A percentile compares a stretch with the other conserved stretches of the same genome.
Conservation (phyloP, 2,113 vertebrate species). For the Phoxinus phoxinus region DNA sequence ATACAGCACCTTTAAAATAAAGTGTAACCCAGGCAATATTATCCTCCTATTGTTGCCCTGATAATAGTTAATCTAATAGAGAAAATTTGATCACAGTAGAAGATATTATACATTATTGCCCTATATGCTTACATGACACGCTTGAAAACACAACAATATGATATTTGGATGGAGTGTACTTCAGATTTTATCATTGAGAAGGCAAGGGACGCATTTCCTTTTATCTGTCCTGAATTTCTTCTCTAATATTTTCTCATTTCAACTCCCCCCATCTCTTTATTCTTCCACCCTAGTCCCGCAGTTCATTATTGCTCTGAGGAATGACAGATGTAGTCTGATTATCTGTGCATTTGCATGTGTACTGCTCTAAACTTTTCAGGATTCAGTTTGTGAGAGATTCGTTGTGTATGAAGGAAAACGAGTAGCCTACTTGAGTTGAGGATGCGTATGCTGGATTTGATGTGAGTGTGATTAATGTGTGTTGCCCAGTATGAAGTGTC, state of each 20-base stretch:
- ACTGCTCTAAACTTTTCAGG: not conserved
- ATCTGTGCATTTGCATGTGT: slow-evolving; percentile 3
- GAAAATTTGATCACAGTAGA: not conserved
- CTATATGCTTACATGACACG: not conserved
- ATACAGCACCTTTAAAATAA: too few species aligned
- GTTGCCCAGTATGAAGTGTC: slow-evolving; percentile 52
- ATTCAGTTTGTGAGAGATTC: not conserved
- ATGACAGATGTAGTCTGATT: slow-evolving; percentile 1
- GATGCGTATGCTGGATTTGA: not conserved
- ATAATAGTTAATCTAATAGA: too few species aligned
- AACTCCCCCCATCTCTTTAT: not conserved
- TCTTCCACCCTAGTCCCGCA: not conserved
- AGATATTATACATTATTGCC: not conserved
- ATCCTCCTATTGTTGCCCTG: not conserved
- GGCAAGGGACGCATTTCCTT: not conserved
- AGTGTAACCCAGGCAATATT: not conserved
- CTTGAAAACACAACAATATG: not conserved
- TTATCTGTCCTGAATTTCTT: not conserved
- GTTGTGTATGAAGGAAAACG: not conserved
- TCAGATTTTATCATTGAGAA: not conserved
- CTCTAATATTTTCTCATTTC: slow-evolving; percentile 7
- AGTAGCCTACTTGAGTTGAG: not conserved
- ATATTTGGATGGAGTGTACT: not conserved
- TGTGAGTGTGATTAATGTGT: slow-evolving; percentile 27
- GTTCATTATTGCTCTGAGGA: slow-evolving; percentile 6